Evolutionary conservation across 2,888 invertebrate genomes (phyloP).

Genomic region (Pseudococcus viburni): DNA sequence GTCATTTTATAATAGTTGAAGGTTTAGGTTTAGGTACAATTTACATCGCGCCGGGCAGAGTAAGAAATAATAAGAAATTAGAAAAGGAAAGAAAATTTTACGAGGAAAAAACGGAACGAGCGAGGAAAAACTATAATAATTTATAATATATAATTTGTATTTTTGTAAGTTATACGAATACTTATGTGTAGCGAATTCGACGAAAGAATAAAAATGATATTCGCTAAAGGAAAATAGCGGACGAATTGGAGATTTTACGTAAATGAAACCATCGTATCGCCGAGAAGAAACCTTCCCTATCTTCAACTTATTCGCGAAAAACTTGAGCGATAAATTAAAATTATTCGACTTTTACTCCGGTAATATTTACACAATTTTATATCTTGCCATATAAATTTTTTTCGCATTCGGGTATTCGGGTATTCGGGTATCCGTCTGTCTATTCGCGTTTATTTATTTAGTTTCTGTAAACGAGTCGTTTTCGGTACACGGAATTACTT

Average conservation of each 20-base stretch:
- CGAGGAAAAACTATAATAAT: not conserved
- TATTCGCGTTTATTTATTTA: no score
- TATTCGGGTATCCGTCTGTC: not conserved
- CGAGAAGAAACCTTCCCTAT: not conserved
- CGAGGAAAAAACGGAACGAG: not conserved
- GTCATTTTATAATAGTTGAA: no score
- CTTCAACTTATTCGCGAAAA: not conserved
- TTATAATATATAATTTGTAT: no score
- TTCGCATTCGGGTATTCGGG: not conserved
- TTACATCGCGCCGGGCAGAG: not conserved
- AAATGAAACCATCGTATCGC: not conserved
- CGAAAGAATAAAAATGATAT: not conserved
- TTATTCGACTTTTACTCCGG: conserved; percentile 4
- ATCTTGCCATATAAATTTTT: not conserved
- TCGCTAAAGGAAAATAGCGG: not conserved
- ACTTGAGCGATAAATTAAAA: conserved; percentile 51
- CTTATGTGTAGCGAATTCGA: not conserved
- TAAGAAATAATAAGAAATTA: not conserved
- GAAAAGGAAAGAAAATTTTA: not conserved
- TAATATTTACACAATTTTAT: conserved; percentile 32
- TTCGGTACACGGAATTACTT: no score
- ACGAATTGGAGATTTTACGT: not conserved
- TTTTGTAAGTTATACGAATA: no score
- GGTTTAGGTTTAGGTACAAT: no score
- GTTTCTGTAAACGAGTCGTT: no score